Conservation (phyloP, 53 echinoderm and acorn worm genomes). For the Holothuria scabra region DNA sequence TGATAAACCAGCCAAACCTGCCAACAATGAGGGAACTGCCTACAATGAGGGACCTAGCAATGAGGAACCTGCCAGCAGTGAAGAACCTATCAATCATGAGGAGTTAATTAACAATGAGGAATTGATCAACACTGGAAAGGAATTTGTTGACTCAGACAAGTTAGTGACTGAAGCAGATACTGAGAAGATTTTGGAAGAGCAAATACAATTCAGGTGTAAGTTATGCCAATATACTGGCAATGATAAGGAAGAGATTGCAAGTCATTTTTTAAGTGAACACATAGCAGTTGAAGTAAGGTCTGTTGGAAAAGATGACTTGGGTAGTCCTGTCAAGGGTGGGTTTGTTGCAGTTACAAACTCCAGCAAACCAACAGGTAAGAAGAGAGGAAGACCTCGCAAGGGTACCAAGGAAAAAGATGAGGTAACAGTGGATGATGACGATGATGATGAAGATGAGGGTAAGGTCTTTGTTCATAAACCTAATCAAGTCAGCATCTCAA, state of each 20-base stretch:
- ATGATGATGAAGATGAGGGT: conserved; percentile 35
- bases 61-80: background rate
- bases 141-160: background rate
- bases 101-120: background rate
- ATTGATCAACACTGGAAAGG: background rate
- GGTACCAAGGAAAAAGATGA: background rate
- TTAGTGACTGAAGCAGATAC: background rate
- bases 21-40: background rate
- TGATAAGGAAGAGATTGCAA: conserved; percentile 80
- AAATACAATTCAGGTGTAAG: conserved; percentile 84
- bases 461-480: conserved; percentile 39
- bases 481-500: conserved; percentile 35
- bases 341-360: background rate
- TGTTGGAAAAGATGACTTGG: conserved; percentile 1
- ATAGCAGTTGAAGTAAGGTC: conserved; percentile 68
- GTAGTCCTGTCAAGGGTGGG: background rate
- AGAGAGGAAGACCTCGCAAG: conserved; percentile 17
- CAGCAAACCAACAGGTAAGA: background rate
- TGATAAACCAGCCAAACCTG: background rate
- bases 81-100: background rate
- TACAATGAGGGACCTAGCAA: background rate
- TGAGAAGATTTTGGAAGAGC: conserved; percentile 31
- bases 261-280: conserved; percentile 84
- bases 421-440: conserved; percentile 39
- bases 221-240: conserved; percentile 76